phyloP scores from a whole-genome alignment of 1,140 invertebrate species.

The Telenomus remus region DNA sequence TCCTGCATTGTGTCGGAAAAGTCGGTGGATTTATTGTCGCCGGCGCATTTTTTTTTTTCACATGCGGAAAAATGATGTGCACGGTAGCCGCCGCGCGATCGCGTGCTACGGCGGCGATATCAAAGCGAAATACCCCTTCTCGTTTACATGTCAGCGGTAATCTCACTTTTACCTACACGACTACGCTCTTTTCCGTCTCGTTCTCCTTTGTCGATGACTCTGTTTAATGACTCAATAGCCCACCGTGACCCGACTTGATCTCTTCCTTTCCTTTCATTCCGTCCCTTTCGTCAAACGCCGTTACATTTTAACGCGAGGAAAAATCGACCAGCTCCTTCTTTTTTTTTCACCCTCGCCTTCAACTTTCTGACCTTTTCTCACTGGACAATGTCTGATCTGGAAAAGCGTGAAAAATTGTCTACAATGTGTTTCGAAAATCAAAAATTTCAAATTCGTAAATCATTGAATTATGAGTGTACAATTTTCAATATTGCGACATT shows the following conservation, averaged over 20 bases:
- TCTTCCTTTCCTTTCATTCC: constrained; percentile 49
- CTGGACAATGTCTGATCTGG: too few species aligned
- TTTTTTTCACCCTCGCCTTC: constrained; percentile 11
- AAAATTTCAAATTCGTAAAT: too few species aligned
- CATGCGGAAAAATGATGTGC: constrained; percentile 45
- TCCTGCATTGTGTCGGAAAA: constrained; percentile 15
- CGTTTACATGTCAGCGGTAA: constrained; percentile 52
- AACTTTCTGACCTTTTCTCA: constrained; percentile 1
- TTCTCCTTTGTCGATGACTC: constrained; percentile 59
- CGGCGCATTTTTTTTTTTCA: too few species aligned
- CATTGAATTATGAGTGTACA: too few species aligned
- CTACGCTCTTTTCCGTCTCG: constrained; percentile 43
- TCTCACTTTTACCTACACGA: constrained; percentile 51
- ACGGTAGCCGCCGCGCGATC: constrained; percentile 60
- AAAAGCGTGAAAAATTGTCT: neutral
- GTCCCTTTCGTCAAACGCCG: constrained; percentile 41
- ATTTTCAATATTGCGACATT: too few species aligned
- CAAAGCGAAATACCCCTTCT: constrained; percentile 65
- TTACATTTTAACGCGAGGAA: constrained; percentile 44
- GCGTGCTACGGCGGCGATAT: constrained; percentile 73
- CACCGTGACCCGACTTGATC: constrained; percentile 55
- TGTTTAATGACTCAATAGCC: constrained; percentile 59
- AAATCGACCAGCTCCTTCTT: constrained; percentile 32
- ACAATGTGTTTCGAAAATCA: too few species aligned
- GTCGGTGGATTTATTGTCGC: neutral